Percentiles rank a stretch among this genome's conserved stretches.
Conservation (phyloP, 2,797 vertebrate genomes). For the Etheostoma perlongum region DNA sequence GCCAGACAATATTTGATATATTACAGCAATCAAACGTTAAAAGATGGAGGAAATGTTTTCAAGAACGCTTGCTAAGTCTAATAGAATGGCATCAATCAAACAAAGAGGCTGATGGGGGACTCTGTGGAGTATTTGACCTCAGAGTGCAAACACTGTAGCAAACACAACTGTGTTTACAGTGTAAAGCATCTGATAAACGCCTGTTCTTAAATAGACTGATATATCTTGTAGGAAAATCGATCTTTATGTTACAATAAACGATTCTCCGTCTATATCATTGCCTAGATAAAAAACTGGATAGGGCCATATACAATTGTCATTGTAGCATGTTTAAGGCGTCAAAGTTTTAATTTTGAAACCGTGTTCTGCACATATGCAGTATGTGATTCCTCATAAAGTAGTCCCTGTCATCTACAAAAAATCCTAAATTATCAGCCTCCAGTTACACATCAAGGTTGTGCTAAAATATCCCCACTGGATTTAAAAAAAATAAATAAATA, state of each 20-base stretch:
- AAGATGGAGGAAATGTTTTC: constrained; percentile 50
- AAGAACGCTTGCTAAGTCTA: constrained; percentile 42
- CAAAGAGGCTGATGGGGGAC: constrained; percentile 43
- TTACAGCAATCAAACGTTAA: constrained; percentile 48
- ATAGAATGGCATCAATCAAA: constrained; percentile 51
- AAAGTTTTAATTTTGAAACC: constrained; percentile 17
- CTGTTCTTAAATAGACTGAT: constrained; percentile 35
- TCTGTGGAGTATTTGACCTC: constrained; percentile 27
- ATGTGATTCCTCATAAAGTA: constrained; percentile 24
- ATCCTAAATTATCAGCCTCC: constrained; percentile 29
- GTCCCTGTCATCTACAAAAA: constrained; percentile 3
- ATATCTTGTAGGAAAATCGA: constrained; percentile 14
- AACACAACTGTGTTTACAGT: constrained; percentile 31
- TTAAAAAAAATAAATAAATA: constrained; percentile 54
- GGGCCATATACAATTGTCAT: constrained; percentile 1
- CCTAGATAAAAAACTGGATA: constrained; percentile 13
- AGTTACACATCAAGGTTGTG: constrained; percentile 48
- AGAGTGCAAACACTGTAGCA: constrained; percentile 34
- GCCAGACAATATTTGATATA: constrained; percentile 54
- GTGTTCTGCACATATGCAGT: neutral
- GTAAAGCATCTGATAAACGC: constrained; percentile 38
- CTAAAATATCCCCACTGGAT: constrained; percentile 40
- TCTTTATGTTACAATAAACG: constrained; percentile 52
- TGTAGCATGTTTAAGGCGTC: constrained; percentile 1
- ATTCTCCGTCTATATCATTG: constrained; percentile 16